Evolutionary conservation across 2,797 vertebrate species (phyloP), one percentile per base, ranked within the genome.

Genomic region (Danio kyathit): DNA sequence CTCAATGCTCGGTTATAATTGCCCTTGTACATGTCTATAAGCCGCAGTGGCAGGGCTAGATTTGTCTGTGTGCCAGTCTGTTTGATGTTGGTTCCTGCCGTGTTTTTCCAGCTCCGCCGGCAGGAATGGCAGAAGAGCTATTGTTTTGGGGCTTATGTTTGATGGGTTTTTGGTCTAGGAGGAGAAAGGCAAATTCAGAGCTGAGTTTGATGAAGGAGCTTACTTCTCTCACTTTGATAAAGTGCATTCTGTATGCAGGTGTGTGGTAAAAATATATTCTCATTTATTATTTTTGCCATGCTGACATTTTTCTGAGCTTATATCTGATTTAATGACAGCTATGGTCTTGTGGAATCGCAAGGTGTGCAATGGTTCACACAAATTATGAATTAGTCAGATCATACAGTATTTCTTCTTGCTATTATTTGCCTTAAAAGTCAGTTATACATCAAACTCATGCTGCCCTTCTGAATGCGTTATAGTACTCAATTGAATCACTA

Each of bases 71-170:
- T 69, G 82, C 76, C 88, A 80, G 60, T 54, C 59, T 82, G 74
- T 85, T 87, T 85, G 81, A 87, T 84, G 83, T 83, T 43, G 57
- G 46, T 54, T 61, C 57, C 76, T 19, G 74, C 69, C 71, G 81
- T 60, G 63, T 65, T 82, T 86, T 87, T 78, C 56, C 67, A 83
- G 66, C 59, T 75, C 66, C 29, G n/a, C 60, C n/a, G 61, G 77
- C 83, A 77, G 63, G 19, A 52, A 57, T 75, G 82, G 75, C 74
- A 76, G 76, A 63, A 66, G 74, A 56, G 82, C 79, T 85, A 74
- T 74, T 76, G 74, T 83, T 77, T 79, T 19, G 44, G 40, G 76
- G 38, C 60, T 29, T 40, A 7, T 59, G 48, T 80, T 76, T 69
- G 60, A 73, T 74, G 65, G 57, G 64, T 29, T 21, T 70, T 54